These are phyloP conservation scores for Sanderia malayensis DNA, from an alignment of 30 jellyfish, hydroid and myxozoan genomes.

Conservation along the genomic window DNA sequence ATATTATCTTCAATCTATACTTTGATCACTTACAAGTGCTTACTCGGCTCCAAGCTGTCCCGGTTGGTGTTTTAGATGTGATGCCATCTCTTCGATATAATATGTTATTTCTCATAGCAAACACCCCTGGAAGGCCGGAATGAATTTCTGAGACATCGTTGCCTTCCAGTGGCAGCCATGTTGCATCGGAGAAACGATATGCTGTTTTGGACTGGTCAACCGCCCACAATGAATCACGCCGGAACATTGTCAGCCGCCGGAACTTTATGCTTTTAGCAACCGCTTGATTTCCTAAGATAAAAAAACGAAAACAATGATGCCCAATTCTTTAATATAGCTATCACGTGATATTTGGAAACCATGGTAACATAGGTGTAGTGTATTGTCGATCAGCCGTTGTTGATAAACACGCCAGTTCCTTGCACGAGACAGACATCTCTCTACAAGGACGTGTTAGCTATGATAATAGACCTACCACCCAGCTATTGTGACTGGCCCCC, in stretches of 20 bases:
- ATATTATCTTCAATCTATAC: no score
- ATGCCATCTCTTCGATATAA: constrained; percentile 26
- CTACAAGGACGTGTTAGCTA: no score
- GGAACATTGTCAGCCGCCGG: not conserved
- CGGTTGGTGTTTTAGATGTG: constrained; percentile 25
- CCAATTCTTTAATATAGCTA: no score
- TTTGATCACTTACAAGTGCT: no score
- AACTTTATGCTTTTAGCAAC: constrained; percentile 13
- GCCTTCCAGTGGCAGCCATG: constrained; percentile 37
- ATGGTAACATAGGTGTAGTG: no score
- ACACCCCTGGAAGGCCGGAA: constrained; percentile 29
- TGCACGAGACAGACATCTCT: no score
- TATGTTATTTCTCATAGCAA: constrained; percentile 14
- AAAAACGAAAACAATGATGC: no score
- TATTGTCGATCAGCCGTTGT: no score
- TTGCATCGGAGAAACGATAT: constrained; percentile 26
- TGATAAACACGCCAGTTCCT: no score
- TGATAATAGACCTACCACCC: no score
- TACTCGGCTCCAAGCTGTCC: constrained; percentile 28
- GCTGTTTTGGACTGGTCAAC: constrained; percentile 18
- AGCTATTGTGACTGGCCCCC: no score
- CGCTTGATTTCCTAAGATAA: constrained; percentile 48
- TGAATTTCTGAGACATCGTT: not conserved
- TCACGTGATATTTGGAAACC: no score
- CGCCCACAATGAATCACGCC: constrained; percentile 46